Evolutionary conservation across 64 coral and sea anemone genomes (phyloP).

Genomic region (Montipora efflorescens): DNA sequence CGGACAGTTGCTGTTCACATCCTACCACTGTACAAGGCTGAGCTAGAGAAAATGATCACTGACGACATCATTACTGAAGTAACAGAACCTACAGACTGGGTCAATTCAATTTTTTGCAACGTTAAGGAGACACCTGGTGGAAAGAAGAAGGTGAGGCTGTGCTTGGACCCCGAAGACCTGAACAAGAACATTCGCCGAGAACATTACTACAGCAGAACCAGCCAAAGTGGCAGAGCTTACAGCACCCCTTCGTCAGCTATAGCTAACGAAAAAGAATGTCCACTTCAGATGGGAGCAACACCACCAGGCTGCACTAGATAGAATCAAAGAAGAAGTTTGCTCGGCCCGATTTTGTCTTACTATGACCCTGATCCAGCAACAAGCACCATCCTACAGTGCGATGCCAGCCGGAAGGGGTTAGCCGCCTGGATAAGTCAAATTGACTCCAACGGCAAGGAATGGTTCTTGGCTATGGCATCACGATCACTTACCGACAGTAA

Average conservation of each 20-base stretch:
- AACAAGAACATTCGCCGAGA: constrained; percentile 63
- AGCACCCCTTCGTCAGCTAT: no score
- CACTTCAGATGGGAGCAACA: no score
- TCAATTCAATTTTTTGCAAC: constrained; percentile 75
- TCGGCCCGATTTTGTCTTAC: neutral
- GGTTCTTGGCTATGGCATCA: no score
- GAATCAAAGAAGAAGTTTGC: constrained; percentile 44
- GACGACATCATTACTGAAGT: constrained; percentile 62
- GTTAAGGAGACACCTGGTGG: constrained; percentile 30
- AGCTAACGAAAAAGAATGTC: no score
- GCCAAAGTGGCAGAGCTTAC: no score
- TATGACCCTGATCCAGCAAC: no score
- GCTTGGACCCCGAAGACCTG: constrained; percentile 38
- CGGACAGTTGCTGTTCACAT: constrained; percentile 70
- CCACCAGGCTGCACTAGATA: no score
- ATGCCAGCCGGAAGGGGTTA: constrained; percentile 46
- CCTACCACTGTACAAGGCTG: constrained; percentile 52
- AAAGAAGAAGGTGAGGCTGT: constrained; percentile 38
- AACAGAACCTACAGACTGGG: constrained; percentile 69
- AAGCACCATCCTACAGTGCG: constrained; percentile 39
- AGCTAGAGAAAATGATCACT: constrained; percentile 52
- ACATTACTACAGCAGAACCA: constrained; percentile 54
- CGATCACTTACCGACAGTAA: no score
- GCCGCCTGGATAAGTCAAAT: neutral
- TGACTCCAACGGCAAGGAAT: no score